Conservation (phyloP, 2,113 vertebrate species). For the Trematocara unimaculatum region DNA sequence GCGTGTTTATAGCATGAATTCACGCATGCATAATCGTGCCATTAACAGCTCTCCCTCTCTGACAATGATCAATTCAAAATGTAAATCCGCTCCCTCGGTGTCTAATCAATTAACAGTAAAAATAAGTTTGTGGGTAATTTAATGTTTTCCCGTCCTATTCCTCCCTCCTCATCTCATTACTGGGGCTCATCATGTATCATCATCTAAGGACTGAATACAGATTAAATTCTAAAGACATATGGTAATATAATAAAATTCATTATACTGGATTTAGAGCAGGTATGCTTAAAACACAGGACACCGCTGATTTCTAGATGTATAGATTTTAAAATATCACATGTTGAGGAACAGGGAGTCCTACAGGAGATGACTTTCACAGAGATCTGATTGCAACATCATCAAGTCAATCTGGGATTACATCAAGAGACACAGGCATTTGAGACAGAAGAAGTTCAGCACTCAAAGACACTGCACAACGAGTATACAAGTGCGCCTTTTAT, state of each 20-base stretch:
- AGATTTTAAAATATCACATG: not conserved
- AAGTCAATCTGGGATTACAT: not conserved
- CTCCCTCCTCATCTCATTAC: not conserved
- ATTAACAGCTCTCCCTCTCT: conserved; percentile 32
- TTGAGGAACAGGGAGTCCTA: not conserved
- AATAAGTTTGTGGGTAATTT: conserved; percentile 27
- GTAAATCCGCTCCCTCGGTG: conserved; percentile 32
- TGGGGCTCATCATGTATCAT: not conserved
- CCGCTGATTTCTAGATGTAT: not conserved
- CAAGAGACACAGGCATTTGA: not conserved
- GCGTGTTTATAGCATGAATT: conserved; percentile 29
- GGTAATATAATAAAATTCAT: not conserved
- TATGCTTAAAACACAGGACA: not conserved
- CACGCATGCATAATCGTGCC: conserved; percentile 45
- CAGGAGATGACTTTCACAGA: not conserved
- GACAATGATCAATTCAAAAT: conserved; percentile 60
- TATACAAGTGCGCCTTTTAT: not conserved
- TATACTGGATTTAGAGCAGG: not conserved
- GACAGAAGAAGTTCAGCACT: not conserved
- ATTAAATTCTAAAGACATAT: not conserved
- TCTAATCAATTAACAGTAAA: conserved; percentile 48
- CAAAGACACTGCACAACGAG: not conserved
- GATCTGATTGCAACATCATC: not conserved
- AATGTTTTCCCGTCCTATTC: not conserved
- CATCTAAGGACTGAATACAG: not conserved